Conservation (phyloP, 2,888 invertebrate genomes). For the Cerastoderma edule region DNA sequence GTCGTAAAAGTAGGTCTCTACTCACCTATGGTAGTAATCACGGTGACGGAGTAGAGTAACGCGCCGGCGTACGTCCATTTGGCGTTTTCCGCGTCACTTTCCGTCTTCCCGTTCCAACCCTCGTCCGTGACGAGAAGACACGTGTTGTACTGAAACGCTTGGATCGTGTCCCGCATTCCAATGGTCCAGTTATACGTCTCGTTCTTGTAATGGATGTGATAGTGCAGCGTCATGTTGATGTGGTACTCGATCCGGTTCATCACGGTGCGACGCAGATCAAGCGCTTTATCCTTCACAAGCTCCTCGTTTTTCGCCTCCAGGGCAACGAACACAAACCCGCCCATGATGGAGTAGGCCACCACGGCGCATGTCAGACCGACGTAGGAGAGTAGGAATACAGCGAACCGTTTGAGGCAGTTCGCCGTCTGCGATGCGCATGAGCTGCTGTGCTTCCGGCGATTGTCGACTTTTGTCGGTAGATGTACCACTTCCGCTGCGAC, state of each 20-base stretch:
- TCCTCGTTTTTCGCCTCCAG: constrained; percentile 86
- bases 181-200: constrained; percentile 90
- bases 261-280: constrained; percentile 30
- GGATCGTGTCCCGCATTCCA: constrained; percentile 91
- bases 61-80: constrained; percentile 94
- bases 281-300: constrained; percentile 56
- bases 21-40: constrained; percentile 93
- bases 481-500: neutral
- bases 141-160: constrained; percentile 91
- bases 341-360: constrained; percentile 93
- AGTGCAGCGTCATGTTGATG: constrained; percentile 25
- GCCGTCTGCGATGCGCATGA: constrained; percentile 38
- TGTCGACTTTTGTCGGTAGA: neutral
- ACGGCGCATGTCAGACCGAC: constrained; percentile 97
- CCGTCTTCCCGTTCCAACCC: constrained; percentile 89
- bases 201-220: constrained; percentile 9
- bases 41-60: constrained; percentile 92
- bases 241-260: constrained; percentile 19
- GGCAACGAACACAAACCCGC: constrained; percentile 94
- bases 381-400: constrained; percentile 97
- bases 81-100: constrained; percentile 85
- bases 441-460: constrained; percentile 8
- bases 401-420: constrained; percentile 85
- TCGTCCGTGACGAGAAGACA: constrained; percentile 90
- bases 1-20: neutral